Evolutionary conservation across 2,888 invertebrate genomes (phyloP).

Genomic region (Perdita meconis): DNA sequence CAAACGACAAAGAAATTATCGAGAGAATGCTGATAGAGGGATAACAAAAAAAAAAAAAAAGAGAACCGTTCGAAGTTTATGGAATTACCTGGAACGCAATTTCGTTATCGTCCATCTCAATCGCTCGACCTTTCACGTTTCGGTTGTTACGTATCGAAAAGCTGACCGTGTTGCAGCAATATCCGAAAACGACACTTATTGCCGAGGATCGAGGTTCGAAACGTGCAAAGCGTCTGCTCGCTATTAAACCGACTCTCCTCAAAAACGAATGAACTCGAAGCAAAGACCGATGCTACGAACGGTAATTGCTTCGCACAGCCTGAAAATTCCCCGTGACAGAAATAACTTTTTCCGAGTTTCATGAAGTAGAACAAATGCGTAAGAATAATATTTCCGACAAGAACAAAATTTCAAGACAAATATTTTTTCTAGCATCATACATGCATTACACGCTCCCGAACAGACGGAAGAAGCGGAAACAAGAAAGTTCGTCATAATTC

Average conservation of each 20-base stretch:
- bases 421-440: too few relatives aligned
- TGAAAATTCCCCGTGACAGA: not conserved
- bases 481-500: not conserved
- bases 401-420: too few relatives aligned
- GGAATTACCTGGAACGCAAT: slow-evolving; percentile 34
- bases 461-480: not conserved
- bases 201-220: slow-evolving; percentile 31
- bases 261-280: slow-evolving; percentile 24
- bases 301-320: not conserved
- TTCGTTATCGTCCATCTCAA: slow-evolving; percentile 33
- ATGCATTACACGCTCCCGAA: too few relatives aligned
- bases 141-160: slow-evolving; percentile 48
- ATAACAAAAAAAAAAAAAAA: not conserved
- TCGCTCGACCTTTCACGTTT: slow-evolving; percentile 43
- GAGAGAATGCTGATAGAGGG: not conserved
- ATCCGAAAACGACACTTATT: slow-evolving; percentile 50
- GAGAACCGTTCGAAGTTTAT: not conserved
- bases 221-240: slow-evolving; percentile 32
- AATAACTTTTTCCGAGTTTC: not conserved
- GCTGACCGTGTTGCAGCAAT: slow-evolving; percentile 35
- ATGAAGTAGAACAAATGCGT: too few relatives aligned
- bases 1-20: slow-evolving; percentile 14
- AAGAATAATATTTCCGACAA: too few relatives aligned
- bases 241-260: slow-evolving; percentile 29
- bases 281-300: slow-evolving; percentile 6